Conservation (phyloP, 2,797 vertebrate genomes). For the Oreochromis grahami region DNA sequence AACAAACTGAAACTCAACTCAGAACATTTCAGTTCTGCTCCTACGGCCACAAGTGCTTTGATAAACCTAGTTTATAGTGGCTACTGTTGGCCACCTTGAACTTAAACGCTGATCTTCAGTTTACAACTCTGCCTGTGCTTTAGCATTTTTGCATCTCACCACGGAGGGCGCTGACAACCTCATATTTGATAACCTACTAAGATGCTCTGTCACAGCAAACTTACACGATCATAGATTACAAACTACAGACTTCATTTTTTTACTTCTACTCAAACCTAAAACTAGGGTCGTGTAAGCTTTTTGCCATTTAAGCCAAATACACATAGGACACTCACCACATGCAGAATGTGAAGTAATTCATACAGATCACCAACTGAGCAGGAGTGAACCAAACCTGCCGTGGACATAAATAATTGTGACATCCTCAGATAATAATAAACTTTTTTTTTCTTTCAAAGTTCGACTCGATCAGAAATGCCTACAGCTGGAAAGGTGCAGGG, state of each 20-base stretch:
- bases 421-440: not conserved
- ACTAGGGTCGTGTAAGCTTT: not conserved
- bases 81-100: not conserved
- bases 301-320: too few relatives aligned
- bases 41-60: not conserved
- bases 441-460: not conserved
- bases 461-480: not conserved
- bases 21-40: not conserved
- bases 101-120: not conserved
- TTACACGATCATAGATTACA: not conserved
- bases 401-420: not conserved
- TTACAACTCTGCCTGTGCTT: not conserved
- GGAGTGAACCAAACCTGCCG: not conserved
- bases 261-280: not conserved
- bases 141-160: not conserved
- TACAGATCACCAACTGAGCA: not conserved
- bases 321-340: not conserved
- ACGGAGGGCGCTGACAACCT: not conserved
- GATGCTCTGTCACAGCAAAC: not conserved
- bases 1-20: not conserved
- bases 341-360: not conserved
- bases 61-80: not conserved
- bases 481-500: not conserved
- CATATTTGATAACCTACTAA: not conserved
- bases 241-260: not conserved